Evolutionary conservation across 2,888 invertebrate species (phyloP).

Genomic region (Hypomecis punctinalis): DNA sequence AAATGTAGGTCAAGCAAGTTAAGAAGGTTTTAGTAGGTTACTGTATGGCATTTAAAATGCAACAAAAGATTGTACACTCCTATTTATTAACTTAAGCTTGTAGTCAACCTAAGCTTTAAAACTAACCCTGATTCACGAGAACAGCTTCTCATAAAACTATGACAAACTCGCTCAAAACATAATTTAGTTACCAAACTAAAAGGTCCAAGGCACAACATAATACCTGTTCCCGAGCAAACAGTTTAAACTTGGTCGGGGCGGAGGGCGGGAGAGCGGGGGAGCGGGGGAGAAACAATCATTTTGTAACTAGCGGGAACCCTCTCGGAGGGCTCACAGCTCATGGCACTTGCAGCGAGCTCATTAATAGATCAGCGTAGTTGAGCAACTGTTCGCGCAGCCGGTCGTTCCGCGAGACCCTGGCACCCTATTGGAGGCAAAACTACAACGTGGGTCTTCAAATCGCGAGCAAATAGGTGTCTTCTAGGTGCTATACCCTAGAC

Average conservation of each 20-base stretch:
- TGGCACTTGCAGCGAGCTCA: not conserved
- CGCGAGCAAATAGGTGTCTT: no score
- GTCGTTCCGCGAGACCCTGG: no score
- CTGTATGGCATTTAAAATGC: no score
- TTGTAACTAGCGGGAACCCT: not conserved
- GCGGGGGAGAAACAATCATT: not conserved
- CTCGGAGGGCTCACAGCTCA: not conserved
- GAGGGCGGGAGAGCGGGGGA: not conserved
- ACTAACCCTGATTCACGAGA: not conserved
- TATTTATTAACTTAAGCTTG: no score
- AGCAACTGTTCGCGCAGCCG: no score
- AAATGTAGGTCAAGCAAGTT: no score
- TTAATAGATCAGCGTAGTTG: not conserved
- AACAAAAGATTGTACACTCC: no score
- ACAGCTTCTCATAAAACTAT: not conserved
- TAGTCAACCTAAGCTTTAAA: not conserved
- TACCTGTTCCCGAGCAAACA: constrained; percentile 1
- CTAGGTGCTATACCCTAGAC: no score
- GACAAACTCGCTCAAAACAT: not conserved
- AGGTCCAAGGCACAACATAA: not conserved
- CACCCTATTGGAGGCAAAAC: no score
- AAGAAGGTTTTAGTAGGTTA: no score
- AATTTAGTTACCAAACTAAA: not conserved
- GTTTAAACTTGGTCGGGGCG: not conserved
- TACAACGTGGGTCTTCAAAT: no score